phyloP scores from a whole-genome alignment of 2,113 vertebrate genomes.

The Dinomys branickii region DNA sequence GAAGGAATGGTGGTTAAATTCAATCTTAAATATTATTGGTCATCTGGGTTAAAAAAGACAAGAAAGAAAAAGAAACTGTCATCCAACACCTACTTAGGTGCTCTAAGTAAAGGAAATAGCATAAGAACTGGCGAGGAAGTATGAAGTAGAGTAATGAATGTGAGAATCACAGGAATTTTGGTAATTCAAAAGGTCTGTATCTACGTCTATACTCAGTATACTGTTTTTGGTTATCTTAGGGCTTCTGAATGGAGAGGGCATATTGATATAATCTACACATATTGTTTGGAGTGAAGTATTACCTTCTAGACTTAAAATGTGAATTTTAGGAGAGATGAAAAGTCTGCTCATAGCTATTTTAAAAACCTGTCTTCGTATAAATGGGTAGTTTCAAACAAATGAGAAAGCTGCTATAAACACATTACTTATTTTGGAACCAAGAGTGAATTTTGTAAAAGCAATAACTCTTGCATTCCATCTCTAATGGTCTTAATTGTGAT shows the following conservation, averaged over 20 bases:
- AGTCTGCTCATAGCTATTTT: background rate
- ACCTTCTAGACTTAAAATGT: background rate
- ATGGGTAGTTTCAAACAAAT: slow-evolving; percentile 25
- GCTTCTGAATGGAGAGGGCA: background rate
- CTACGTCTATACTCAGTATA: background rate
- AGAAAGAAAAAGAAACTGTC: background rate
- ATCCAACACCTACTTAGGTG: background rate
- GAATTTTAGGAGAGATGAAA: background rate
- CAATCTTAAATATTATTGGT: background rate
- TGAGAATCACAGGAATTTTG: background rate
- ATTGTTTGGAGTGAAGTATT: background rate
- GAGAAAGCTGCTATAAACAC: background rate
- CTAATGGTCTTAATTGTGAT: slow-evolving; percentile 33
- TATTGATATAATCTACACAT: background rate
- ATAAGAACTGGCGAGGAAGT: background rate
- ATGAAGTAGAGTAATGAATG: background rate
- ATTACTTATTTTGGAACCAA: background rate
- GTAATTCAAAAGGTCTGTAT: background rate
- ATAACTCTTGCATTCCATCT: background rate
- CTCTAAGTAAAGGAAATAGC: background rate
- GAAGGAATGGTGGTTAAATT: background rate
- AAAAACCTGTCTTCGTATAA: background rate
- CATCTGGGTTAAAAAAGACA: background rate
- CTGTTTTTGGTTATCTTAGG: background rate
- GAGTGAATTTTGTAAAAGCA: slow-evolving; percentile 13